These are phyloP conservation scores for Corythornis vintsioides DNA, from an alignment of 2,113 vertebrate species.

Conservation along the genomic window DNA sequence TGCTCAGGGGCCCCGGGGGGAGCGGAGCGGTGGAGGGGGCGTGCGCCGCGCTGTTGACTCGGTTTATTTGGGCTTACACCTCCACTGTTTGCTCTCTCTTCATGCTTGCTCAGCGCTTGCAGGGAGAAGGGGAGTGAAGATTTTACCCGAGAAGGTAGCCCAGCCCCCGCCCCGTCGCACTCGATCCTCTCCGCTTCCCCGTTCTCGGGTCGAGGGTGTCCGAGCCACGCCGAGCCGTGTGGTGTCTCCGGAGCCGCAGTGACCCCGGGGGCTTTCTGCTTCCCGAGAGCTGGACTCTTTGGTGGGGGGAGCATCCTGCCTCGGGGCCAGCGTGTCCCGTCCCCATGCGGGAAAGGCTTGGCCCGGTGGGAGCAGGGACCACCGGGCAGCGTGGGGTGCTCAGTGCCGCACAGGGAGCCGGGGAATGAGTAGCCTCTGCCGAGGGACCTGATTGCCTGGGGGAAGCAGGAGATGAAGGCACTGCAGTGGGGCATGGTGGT, in stretches of 20 bases:
- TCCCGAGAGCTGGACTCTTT: neutral
- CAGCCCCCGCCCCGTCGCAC: neutral
- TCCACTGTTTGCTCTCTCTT: neutral
- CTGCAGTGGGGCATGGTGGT: rapidly evolving
- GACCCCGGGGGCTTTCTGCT: neutral
- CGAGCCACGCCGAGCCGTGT: neutral
- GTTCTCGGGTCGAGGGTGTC: neutral
- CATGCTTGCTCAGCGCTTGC: neutral
- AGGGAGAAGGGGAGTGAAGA: neutral
- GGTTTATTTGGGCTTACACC: constrained; percentile 21
- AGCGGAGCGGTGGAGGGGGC: constrained; percentile 61
- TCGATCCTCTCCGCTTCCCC: neutral
- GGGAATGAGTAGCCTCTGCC: neutral
- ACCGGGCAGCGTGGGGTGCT: neutral
- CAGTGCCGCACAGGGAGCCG: neutral
- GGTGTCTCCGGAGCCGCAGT: neutral
- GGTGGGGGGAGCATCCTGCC: neutral
- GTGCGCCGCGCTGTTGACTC: neutral
- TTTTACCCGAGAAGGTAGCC: neutral
- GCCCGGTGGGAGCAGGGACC: neutral
- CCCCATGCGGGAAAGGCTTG: neutral
- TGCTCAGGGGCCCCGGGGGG: constrained; percentile 40
- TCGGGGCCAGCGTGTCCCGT: neutral
- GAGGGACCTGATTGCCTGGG: neutral
- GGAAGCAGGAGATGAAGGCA: neutral